phyloP scores from a whole-genome alignment of 2,797 vertebrate species.

The Artibeus lituratus region DNA sequence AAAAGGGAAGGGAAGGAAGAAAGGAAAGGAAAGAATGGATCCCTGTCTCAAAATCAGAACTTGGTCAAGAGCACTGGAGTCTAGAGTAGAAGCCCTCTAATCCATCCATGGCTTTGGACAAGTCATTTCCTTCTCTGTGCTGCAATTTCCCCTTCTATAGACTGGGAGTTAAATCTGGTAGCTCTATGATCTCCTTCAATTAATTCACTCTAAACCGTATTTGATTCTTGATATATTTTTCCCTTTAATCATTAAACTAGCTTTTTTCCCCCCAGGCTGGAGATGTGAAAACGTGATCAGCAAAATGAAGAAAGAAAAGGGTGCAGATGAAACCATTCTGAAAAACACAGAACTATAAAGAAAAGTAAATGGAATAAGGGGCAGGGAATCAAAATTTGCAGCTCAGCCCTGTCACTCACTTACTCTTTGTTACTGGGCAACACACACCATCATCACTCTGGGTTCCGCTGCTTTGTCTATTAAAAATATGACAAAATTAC shows the following conservation, averaged over 20 bases:
- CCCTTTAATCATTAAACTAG: neutral
- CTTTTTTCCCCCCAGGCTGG: neutral
- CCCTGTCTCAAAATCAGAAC: neutral
- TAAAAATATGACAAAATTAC: neutral
- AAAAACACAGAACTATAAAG: neutral
- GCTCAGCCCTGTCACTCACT: neutral
- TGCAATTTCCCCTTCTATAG: neutral
- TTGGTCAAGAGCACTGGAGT: neutral
- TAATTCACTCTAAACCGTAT: neutral
- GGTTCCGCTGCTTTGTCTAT: neutral
- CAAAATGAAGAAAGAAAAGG: neutral
- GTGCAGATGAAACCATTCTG: neutral
- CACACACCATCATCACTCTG: neutral
- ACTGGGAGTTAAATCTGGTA: neutral
- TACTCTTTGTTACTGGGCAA: neutral
- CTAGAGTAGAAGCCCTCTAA: neutral
- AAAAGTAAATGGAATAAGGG: neutral
- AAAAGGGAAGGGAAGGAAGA: too few species aligned
- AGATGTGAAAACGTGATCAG: neutral
- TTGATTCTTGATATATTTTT: neutral
- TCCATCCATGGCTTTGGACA: neutral
- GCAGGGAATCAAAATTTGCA: neutral
- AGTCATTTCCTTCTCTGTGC: neutral
- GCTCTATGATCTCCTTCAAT: neutral
- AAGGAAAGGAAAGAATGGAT: rapidly evolving